Conservation (phyloP, 2,888 invertebrate species). For the Andrena camellia region DNA sequence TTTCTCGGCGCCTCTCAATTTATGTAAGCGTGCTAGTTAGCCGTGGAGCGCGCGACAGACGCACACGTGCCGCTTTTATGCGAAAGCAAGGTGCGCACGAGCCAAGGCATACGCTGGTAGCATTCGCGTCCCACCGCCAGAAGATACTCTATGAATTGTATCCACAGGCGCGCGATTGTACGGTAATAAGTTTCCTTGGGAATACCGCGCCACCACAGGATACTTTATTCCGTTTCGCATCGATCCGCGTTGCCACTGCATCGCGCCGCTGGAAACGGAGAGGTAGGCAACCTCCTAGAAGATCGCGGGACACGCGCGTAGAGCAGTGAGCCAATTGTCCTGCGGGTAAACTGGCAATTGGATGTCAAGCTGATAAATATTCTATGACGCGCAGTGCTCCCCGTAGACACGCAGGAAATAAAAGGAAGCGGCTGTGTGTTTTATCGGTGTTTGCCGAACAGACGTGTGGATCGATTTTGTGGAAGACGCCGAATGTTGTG, state of each 20-base stretch:
- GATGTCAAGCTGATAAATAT: constrained; percentile 59
- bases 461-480: neutral
- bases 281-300: constrained; percentile 60
- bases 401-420: neutral
- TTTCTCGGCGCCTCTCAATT: constrained; percentile 40
- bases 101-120: constrained; percentile 7
- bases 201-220: constrained; percentile 70
- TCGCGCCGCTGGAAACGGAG: constrained; percentile 30
- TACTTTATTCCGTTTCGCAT: constrained; percentile 76
- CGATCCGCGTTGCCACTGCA: constrained; percentile 55
- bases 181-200: constrained; percentile 80
- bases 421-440: neutral
- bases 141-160: constrained; percentile 63
- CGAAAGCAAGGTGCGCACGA: constrained; percentile 14
- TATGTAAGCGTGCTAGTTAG: constrained; percentile 59
- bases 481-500: neutral
- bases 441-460: neutral
- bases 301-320: constrained; percentile 35
- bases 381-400: constrained; percentile 32
- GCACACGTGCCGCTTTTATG: constrained; percentile 34
- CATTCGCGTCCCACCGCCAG: constrained; percentile 32
- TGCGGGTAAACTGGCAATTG: constrained; percentile 44
- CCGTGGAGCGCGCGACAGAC: constrained; percentile 17
- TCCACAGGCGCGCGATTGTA: constrained; percentile 60
- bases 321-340: constrained; percentile 55